Conservation (phyloP, 2,113 vertebrate species). For the Apteryx owenii region DNA sequence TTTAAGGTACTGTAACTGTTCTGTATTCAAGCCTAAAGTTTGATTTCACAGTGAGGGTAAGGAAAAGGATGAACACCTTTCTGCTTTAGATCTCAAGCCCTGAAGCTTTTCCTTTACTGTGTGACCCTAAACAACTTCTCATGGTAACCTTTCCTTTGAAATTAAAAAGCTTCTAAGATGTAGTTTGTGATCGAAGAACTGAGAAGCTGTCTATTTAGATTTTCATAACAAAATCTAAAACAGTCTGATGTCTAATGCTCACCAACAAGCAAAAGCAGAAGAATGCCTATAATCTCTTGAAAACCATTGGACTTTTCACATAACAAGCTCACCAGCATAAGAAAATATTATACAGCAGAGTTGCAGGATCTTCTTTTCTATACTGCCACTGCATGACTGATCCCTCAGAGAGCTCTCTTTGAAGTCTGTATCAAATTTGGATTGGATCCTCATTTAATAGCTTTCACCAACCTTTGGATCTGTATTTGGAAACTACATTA, state of each 20-base stretch:
- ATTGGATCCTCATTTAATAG: not conserved
- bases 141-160: not conserved
- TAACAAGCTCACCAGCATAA: not conserved
- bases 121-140: not conserved
- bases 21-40: not conserved
- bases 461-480: not conserved
- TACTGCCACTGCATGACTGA: not conserved
- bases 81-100: not conserved
- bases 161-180: not conserved
- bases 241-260: not conserved
- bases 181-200: not conserved
- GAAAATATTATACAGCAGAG: not conserved
- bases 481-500: not conserved
- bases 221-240: not conserved
- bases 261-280: not conserved
- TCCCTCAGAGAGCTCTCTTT: too few relatives aligned
- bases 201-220: not conserved
- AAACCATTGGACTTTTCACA: not conserved
- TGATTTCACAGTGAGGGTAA: not conserved
- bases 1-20: not conserved
- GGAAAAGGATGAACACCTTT: not conserved
- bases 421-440: not conserved
- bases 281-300: not conserved
- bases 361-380: not conserved
- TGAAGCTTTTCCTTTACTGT: not conserved